These are phyloP conservation scores for Lumbricus terrestris DNA, from an alignment of 2,888 invertebrate genomes.

Conservation along the genomic window DNA sequence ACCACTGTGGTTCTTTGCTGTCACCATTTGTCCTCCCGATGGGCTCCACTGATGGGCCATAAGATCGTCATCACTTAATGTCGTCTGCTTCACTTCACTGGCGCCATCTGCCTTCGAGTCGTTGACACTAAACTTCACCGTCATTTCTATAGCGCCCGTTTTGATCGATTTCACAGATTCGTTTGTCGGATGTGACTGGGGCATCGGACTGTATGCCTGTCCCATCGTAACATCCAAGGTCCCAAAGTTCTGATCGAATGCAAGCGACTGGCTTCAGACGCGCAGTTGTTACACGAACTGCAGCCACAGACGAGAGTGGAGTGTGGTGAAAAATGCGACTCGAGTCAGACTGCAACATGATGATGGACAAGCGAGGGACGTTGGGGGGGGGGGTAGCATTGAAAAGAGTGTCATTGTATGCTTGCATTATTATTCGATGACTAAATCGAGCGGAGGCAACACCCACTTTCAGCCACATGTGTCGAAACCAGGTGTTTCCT, in stretches of 20 bases:
- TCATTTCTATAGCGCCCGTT: neutral
- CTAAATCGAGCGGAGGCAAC: neutral
- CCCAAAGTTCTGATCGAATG: neutral
- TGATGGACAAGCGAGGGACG: too few species aligned
- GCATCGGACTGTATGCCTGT: slow-evolving; percentile 12
- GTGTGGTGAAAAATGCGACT: neutral
- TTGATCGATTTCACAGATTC: neutral
- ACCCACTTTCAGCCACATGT: neutral
- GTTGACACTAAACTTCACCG: neutral
- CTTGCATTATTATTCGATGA: neutral
- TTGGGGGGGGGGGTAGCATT: neutral
- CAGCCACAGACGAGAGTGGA: neutral
- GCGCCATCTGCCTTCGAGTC: neutral
- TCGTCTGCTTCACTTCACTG: neutral
- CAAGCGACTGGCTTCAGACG: neutral
- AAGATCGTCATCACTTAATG: neutral
- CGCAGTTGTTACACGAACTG: neutral
- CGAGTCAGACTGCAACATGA: neutral
- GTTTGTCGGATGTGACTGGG: neutral
- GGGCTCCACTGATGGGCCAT: neutral
- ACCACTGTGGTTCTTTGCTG: neutral
- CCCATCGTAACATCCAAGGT: neutral
- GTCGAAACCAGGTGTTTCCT: neutral
- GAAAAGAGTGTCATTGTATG: neutral
- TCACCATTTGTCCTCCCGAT: neutral